phyloP scores from a whole-genome alignment of 1,140 invertebrate species.

The Drepana arcuata region DNA sequence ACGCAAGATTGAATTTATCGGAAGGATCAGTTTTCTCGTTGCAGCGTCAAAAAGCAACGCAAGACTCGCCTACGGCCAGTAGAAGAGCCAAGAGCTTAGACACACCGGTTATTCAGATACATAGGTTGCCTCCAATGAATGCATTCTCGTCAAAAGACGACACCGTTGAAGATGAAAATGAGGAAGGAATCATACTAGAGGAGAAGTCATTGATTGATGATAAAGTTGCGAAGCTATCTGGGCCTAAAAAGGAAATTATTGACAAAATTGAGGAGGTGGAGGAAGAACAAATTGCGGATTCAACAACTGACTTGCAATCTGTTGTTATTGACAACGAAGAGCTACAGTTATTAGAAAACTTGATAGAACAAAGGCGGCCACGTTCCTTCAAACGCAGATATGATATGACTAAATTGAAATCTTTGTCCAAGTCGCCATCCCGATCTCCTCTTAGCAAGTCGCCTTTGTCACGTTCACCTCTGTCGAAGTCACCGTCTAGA shows the following conservation, averaged over 20 bases:
- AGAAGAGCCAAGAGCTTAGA: conserved; percentile 86
- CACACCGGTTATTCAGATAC: conserved; percentile 84
- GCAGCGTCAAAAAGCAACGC: conserved; percentile 80
- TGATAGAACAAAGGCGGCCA: conserved; percentile 63
- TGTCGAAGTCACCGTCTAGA: conserved; percentile 67
- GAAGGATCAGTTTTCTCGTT: conserved; percentile 85
- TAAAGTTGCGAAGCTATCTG: conserved; percentile 25
- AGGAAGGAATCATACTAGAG: conserved; percentile 77
- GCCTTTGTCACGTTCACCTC: conserved; percentile 55
- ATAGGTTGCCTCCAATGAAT: conserved; percentile 84
- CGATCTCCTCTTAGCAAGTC: conserved; percentile 56
- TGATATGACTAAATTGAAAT: conserved; percentile 57
- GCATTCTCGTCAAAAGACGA: conserved; percentile 91
- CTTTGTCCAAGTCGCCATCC: conserved; percentile 46
- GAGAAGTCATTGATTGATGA: conserved; percentile 72
- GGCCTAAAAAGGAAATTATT: conserved; percentile 44
- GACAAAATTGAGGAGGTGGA: conserved; percentile 73
- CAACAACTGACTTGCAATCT: conserved; percentile 40
- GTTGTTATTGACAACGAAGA: conserved; percentile 74
- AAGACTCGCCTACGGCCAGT: conserved; percentile 80
- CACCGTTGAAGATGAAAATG: conserved; percentile 80
- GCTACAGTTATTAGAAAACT: conserved; percentile 66
- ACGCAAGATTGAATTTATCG: conserved; percentile 83
- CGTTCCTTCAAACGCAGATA: conserved; percentile 67
- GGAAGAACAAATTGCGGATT: conserved; percentile 53